These are phyloP conservation scores for Gnatocerus cornutus DNA, from an alignment of 2,888 invertebrate species.

Conservation along the genomic window DNA sequence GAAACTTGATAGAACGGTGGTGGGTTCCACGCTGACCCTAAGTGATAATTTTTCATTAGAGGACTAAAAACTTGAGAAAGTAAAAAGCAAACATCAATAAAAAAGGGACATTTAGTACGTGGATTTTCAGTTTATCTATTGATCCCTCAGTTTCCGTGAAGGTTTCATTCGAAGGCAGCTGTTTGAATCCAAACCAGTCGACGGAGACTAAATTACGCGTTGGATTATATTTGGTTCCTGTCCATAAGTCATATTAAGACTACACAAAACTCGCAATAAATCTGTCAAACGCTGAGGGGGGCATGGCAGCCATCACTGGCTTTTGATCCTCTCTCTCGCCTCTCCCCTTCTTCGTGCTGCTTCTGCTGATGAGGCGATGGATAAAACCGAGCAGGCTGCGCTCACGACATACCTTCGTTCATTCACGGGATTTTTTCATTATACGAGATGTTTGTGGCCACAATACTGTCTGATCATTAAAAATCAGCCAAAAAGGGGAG, in stretches of 20 bases:
- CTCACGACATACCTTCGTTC: slow-evolving; percentile 43
- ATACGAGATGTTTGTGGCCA: too few species aligned
- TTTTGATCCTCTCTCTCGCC: slow-evolving; percentile 54
- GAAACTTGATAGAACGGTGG: slow-evolving; percentile 46
- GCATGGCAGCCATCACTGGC: slow-evolving; percentile 65
- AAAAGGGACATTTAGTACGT: too few species aligned
- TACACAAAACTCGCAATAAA: slow-evolving; percentile 72
- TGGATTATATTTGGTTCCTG: slow-evolving; percentile 68
- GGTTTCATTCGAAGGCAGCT: slow-evolving; percentile 25
- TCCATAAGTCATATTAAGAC: slow-evolving; percentile 73
- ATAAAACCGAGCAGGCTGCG: slow-evolving; percentile 43
- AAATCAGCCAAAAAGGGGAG: too few species aligned
- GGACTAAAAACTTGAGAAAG: not conserved
- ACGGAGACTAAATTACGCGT: slow-evolving; percentile 62
- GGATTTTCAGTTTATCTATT: not conserved
- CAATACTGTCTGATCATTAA: too few species aligned
- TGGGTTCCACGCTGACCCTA: slow-evolving; percentile 33
- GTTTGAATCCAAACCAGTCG: slow-evolving; percentile 31
- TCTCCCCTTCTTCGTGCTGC: slow-evolving; percentile 48
- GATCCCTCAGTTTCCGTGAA: not conserved
- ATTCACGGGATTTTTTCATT: slow-evolving; percentile 19
- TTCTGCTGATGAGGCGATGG: slow-evolving; percentile 43
- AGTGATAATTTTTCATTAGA: slow-evolving; percentile 40
- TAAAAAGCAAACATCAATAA: not conserved
- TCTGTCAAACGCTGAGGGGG: slow-evolving; percentile 71